phyloP scores from a whole-genome alignment of 1,140 invertebrate species.

The Habropoda laboriosa region DNA sequence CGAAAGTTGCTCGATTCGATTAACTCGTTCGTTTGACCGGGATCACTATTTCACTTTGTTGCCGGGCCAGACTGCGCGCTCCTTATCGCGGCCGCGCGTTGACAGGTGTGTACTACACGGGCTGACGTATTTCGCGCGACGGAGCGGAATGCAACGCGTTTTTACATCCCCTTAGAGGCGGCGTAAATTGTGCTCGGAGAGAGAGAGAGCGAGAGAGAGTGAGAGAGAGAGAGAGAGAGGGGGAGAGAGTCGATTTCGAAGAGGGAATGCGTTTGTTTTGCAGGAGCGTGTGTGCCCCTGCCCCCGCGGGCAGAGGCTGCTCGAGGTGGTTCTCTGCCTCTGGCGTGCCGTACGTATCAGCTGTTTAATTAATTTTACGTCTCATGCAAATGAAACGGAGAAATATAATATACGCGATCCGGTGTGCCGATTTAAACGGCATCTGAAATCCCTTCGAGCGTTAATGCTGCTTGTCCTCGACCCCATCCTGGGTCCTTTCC shows the following conservation, averaged over 20 bases:
- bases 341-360: constrained; percentile 60
- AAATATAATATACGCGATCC: constrained; percentile 71
- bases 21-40: constrained; percentile 47
- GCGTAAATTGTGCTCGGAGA: constrained; percentile 65
- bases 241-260: constrained; percentile 48
- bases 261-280: constrained; percentile 61
- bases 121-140: constrained; percentile 58
- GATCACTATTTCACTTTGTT: constrained; percentile 57
- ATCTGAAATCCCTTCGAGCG: constrained; percentile 16
- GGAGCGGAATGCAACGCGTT: constrained; percentile 52
- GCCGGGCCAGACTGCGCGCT: constrained; percentile 6
- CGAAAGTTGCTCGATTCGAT: constrained; percentile 53
- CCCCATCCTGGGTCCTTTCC: constrained; percentile 5
- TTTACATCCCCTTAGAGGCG: constrained; percentile 54
- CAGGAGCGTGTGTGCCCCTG: constrained; percentile 31
- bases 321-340: constrained; percentile 26
- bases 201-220: too few relatives aligned
- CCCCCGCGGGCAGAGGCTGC: constrained; percentile 32
- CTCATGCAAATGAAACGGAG: constrained; percentile 71
- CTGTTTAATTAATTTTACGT: constrained; percentile 77
- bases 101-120: constrained; percentile 46
- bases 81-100: constrained; percentile 43
- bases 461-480: constrained; percentile 8
- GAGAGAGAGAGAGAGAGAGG: too few relatives aligned
- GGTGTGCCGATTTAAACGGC: constrained; percentile 57